phyloP scores from a whole-genome alignment of 2,113 vertebrate species.

The Astur gentilis region DNA sequence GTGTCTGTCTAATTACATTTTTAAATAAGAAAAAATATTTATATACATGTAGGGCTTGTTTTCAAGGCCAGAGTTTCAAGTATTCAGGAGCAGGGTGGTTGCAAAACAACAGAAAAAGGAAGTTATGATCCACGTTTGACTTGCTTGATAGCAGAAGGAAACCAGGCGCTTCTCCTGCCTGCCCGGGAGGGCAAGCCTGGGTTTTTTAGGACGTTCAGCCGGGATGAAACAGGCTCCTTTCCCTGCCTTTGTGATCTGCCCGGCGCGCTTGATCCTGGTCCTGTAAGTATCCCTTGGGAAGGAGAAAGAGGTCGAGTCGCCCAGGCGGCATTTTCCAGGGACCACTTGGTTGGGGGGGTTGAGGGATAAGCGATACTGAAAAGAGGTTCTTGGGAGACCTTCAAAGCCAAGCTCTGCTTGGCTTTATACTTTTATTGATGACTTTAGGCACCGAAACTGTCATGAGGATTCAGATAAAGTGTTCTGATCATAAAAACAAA shows the following conservation, averaged over 20 bases:
- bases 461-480: too few species aligned
- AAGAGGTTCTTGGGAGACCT: background rate
- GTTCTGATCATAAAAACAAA: background rate
- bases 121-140: background rate
- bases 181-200: too few species aligned
- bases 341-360: fast-evolving
- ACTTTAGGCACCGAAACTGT: background rate
- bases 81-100: background rate
- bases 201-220: background rate
- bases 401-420: background rate
- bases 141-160: background rate
- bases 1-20: background rate
- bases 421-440: background rate
- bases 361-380: background rate
- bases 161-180: background rate
- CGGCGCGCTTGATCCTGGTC: background rate
- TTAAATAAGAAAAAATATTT: background rate
- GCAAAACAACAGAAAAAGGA: background rate
- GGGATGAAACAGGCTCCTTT: background rate
- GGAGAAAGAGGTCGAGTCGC: background rate
- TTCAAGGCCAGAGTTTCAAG: background rate
- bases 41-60: background rate
- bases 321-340: background rate
- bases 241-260: background rate
- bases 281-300: background rate